Evolutionary conservation across 1,140 invertebrate species (phyloP).

Genomic region (Mercenaria mercenaria): DNA sequence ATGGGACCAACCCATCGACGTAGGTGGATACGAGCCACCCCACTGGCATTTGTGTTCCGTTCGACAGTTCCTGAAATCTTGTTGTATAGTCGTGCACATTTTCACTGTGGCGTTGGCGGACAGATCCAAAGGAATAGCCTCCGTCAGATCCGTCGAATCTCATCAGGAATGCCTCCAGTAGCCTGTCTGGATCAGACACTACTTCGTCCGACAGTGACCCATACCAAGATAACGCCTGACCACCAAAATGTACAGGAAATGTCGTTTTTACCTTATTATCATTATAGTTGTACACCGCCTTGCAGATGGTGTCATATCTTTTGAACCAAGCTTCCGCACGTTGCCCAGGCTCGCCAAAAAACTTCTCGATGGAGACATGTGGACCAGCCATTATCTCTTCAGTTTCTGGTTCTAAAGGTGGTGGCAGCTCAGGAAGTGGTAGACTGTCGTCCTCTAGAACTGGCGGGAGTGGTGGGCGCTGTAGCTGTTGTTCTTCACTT

Average conservation of each 20-base stretch:
- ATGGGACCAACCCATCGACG: not conserved
- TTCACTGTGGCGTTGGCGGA: not conserved
- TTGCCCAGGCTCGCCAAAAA: not conserved
- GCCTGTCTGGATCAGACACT: too few species aligned
- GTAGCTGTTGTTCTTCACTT: conserved; percentile 24
- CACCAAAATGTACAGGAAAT: not conserved
- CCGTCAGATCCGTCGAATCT: not conserved
- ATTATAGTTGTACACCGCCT: too few species aligned
- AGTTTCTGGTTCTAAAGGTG: too few species aligned
- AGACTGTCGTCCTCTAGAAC: too few species aligned
- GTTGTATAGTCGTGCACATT: not conserved
- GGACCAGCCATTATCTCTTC: not conserved
- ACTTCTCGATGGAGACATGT: not conserved
- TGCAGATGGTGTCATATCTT: not conserved
- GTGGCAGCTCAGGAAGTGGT: conserved; percentile 23
- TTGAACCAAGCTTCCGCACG: not conserved
- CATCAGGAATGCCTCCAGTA: not conserved
- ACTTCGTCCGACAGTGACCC: too few species aligned
- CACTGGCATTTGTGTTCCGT: not conserved
- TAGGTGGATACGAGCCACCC: too few species aligned
- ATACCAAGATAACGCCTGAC: not conserved
- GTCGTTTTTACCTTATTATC: too few species aligned
- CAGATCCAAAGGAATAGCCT: not conserved
- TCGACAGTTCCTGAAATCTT: not conserved
- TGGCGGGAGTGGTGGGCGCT: too few species aligned